Base-by-base conservation (phyloP, 1,140 invertebrate genomes). In the Drosophila sechellia region DNA sequence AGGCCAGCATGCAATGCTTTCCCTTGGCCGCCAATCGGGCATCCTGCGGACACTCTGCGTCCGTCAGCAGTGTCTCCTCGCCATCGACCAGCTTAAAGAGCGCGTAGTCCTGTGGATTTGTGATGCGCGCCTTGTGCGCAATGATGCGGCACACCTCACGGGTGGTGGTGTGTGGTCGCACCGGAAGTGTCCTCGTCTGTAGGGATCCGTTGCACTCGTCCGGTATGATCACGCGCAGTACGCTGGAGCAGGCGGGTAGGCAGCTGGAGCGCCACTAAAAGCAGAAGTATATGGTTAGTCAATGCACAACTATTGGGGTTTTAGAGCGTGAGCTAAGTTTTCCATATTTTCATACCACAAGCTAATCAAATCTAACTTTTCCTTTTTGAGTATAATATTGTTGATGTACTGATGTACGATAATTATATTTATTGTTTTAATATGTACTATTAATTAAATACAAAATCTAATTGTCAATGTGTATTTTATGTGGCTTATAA, bases 41-140 rank as follows among this genome's bases (percentile, higher is more conserved):
- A 79, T 96, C 95, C 93, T 98, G 97, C n/a, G 97, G 97, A 85
- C 96, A 98, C 78, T 98, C 97, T 70, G 95, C 95, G 79, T 98
- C 97, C 40, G 94, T 94, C 15, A 99, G 93, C 85, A 97, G 94
- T 48, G 96, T 97, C 95, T 99, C 98, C 95, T 98, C 96, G 77
- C 97, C 97, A 85, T 97, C 96, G 22, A 97, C 95, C 34, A 98
- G 93, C 79, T 97, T 96, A 92, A 97, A 98, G n/a, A 99, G 94
- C 22, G 96, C 97, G 92, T 98, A 99, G 92, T 99, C 98, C 92
- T 98, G 97, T 27, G 98, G 97, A 93, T 99, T 99, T 11, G 98
- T 98, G 42, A 99, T 97, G 79, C 96, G 94, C 58, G 98, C 96
- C 92, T 98, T 98, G 90, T 98, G 97, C 0, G 97, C 97, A 66